Evolutionary conservation across 2,797 vertebrate genomes (phyloP).

Genomic region (Crotalus adamanteus): DNA sequence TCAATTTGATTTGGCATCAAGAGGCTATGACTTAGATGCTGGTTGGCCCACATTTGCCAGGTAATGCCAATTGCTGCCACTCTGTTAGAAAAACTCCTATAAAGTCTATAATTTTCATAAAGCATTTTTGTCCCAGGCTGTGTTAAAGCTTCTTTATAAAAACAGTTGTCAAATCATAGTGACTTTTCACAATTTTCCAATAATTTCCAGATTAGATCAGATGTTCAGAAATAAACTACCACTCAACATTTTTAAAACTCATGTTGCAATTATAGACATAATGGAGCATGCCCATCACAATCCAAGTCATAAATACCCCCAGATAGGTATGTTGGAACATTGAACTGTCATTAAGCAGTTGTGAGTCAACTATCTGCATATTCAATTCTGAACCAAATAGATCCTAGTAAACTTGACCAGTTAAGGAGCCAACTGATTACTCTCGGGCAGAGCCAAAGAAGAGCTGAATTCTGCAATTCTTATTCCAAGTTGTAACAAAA

Average conservation of each 20-base stretch:
- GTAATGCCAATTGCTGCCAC: constrained; percentile 66
- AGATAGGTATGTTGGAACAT: background rate
- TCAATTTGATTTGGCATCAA: constrained; percentile 91
- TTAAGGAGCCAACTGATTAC: background rate
- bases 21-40: constrained; percentile 92
- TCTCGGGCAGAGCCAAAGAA: background rate
- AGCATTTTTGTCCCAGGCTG: background rate
- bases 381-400: background rate
- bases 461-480: background rate
- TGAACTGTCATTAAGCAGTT: background rate
- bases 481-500: background rate
- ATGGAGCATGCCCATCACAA: background rate
- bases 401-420: background rate
- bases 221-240: background rate
- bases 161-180: background rate
- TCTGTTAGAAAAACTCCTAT: background rate
- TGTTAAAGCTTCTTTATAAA: background rate
- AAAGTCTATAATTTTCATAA: background rate
- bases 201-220: background rate
- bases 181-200: background rate
- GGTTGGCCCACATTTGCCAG: constrained; percentile 94
- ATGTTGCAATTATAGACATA: background rate
- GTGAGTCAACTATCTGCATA: background rate
- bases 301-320: background rate
- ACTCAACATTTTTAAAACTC: background rate